Evolutionary conservation across 1,140 invertebrate species (phyloP), one percentile per base, ranked within the genome.

Genomic region (Drosophila gunungcola): DNA sequence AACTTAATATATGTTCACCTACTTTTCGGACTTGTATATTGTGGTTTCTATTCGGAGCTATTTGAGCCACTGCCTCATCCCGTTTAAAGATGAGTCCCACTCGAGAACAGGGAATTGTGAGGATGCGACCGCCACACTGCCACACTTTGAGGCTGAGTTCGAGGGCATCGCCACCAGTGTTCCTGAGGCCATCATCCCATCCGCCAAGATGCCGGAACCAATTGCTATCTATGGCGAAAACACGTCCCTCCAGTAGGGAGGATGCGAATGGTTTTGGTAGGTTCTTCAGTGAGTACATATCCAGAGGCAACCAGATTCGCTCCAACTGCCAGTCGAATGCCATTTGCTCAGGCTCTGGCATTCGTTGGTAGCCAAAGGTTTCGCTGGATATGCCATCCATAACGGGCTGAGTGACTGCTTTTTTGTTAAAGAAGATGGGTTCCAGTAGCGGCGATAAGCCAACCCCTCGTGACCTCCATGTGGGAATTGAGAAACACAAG

Each of bases 321-420:
- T 96, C 98, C 75, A 99, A 95, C 92, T 98, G 96, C 98, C 98
- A 99, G 92, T 99, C 97, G 93, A 99, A 99, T 29, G 97, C 97
- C 7, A 97, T 97, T 53, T 98, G 93, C 0, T 67, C 9, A 0
- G 43, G 41, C 6, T 13, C 41, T 13, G 7, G n/a, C 25, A 36
- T 1, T 11, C 13, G 16, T n/a, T 62, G 43, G 36, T 78, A 75
- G 34, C 39, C 79, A 43, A 81, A 78, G 1, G 48, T 62, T 7
- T 55, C 45, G n/a, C 39, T 51, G 27, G 64, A 43, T 6, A 81
- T 67, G 4, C 27, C 34, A 56, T 81, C 78, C 67, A 98, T 98
- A 86, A 98, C 98, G 7, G 98, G 98, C 93, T 98, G 98, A 1
- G 98, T 97, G 34, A 21, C 16, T 0, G 49, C 62, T 1, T 42